Percentiles rank a stretch among this genome's conserved stretches.
phyloP scores from a whole-genome alignment of 2,113 vertebrate genomes.

The Perccottus glenii region DNA sequence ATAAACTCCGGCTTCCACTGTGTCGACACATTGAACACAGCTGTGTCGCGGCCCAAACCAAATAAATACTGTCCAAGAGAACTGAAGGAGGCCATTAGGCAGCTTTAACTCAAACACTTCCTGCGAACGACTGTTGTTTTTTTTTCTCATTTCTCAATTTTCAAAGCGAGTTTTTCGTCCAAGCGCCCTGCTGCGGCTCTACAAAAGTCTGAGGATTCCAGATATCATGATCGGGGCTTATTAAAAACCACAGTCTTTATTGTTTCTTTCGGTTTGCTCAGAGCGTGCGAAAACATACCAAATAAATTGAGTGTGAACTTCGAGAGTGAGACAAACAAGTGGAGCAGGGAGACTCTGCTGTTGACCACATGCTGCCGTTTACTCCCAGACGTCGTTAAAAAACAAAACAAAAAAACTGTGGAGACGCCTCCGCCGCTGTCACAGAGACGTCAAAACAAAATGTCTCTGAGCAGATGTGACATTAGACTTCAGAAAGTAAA shows the following conservation, averaged over 20 bases:
- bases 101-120: slow-evolving; percentile 52
- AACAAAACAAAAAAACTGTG: too few relatives aligned
- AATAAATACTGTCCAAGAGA: slow-evolving; percentile 71
- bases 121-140: slow-evolving; percentile 20
- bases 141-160: slow-evolving; percentile 12
- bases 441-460: not conserved
- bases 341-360: slow-evolving; percentile 7
- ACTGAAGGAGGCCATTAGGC: not conserved
- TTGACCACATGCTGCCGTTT: not conserved
- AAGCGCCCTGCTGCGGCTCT: slow-evolving; percentile 15
- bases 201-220: slow-evolving; percentile 43
- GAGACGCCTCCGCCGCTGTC: not conserved
- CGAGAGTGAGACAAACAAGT: slow-evolving; percentile 41
- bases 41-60: slow-evolving; percentile 77
- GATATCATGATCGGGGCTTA: slow-evolving; percentile 36
- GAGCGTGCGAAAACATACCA: slow-evolving; percentile 41
- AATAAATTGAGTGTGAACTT: slow-evolving; percentile 45
- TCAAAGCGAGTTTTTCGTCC: slow-evolving; percentile 28
- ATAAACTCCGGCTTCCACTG: slow-evolving; percentile 76
- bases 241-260: slow-evolving; percentile 44
- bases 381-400: not conserved
- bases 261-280: slow-evolving; percentile 9
- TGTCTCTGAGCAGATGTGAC: slow-evolving; percentile 2
- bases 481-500: slow-evolving; percentile 8
- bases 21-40: slow-evolving; percentile 79